Base-by-base conservation (phyloP, 2,888 invertebrate species). In the Lissocephala sabroskyi region DNA sequence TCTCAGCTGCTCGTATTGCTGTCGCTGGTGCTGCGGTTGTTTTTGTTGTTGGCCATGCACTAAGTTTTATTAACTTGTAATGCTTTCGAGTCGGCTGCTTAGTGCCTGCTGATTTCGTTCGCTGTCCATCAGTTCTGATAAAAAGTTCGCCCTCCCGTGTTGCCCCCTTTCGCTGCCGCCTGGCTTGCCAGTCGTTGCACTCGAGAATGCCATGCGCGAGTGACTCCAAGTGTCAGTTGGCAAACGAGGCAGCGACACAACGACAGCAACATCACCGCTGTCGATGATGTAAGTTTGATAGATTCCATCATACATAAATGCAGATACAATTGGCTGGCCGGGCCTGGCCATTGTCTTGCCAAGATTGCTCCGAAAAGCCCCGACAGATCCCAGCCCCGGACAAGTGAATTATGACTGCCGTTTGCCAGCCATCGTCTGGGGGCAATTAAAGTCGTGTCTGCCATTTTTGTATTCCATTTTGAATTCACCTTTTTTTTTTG, bases 201-300 rank as follows among this genome's bases (percentile, higher is more conserved):
- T 63, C 68, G 65, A 79, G 79, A 79, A 73, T 76, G 71, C 65
- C 54, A 73, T 54, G 77, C 56, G 52, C 68, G 56, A 76, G 58
- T 73, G 62, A 49, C 41, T 23, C 59, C 73, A 76, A 73, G 62
- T 65, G 63, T 77, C 59, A 68, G 70, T 52, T 30, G 44, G 49
- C 23, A 32, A 19, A 17, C 7, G 4, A 5, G 23, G 28, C 29
- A 37, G 19, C 14, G 10, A 28, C 29, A 16, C 14, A 14, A 13
- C 16, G 16, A 14, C 39, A 18, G 39, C n/a, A 19, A 10, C n/a
- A 6, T 19, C n/a, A n/a, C 5, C n/a, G 55, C 41, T 26, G 44
- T 42, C 16, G 43, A 39, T 77, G 66, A 70, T 77, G 71, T 54
- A 70, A 62, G 75, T 74, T 71, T 56, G 56, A 77, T 62, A 73